Evolutionary conservation across 2,888 invertebrate species (phyloP).

Genomic region (Hypercompe scribonia): DNA sequence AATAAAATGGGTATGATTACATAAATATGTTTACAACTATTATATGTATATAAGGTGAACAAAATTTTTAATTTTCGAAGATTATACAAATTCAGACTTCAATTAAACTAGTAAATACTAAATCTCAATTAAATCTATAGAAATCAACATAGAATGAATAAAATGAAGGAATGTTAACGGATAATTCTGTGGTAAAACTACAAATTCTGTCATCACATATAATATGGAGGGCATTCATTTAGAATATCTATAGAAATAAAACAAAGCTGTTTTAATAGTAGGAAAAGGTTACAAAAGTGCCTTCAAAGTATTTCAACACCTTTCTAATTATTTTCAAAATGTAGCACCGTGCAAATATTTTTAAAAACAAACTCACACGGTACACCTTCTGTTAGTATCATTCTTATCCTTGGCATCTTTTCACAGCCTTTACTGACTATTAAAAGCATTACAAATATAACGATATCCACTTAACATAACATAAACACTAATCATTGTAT

Average conservation of each 20-base stretch:
- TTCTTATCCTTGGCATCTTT: slow-evolving; percentile 45
- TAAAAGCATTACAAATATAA: slow-evolving; percentile 54
- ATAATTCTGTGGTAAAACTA: slow-evolving; percentile 34
- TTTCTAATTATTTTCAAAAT: slow-evolving; percentile 24
- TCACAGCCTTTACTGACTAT: slow-evolving; percentile 79
- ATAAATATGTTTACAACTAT: not conserved
- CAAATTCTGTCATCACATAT: slow-evolving; percentile 36
- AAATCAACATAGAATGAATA: slow-evolving; percentile 32
- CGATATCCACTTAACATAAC: slow-evolving; percentile 55
- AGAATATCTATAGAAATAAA: slow-evolving; percentile 12
- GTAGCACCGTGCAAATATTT: slow-evolving; percentile 42
- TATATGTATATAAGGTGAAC: not conserved
- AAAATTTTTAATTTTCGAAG: not conserved
- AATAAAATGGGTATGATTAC: not conserved
- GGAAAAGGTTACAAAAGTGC: slow-evolving; percentile 17
- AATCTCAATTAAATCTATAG: slow-evolving; percentile 17
- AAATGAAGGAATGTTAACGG: slow-evolving; percentile 44
- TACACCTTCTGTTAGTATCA: slow-evolving; percentile 38
- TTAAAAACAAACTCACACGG: slow-evolving; percentile 33
- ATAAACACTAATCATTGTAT: slow-evolving; percentile 55
- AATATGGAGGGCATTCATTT: slow-evolving; percentile 37
- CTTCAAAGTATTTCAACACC: slow-evolving; percentile 16
- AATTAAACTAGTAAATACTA: not conserved
- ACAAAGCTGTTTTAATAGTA: slow-evolving; percentile 4
- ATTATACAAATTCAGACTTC: not conserved